These are phyloP conservation scores for Lordiphosa collinella DNA, from an alignment of 1,140 invertebrate species.

Conservation along the genomic window DNA sequence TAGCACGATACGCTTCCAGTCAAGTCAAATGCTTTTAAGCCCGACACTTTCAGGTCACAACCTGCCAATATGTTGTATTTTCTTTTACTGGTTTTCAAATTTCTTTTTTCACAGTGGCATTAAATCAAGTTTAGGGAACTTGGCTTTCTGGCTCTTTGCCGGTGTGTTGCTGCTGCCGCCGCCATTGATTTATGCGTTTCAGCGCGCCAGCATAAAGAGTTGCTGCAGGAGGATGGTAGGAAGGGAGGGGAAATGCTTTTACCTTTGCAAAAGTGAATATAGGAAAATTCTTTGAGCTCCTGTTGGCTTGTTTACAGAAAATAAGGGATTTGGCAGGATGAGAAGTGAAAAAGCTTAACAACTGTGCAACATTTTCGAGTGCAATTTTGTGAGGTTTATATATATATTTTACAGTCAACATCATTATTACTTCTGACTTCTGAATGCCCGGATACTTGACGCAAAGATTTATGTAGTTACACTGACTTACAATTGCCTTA, in stretches of 20 bases:
- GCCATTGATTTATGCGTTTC: conserved; percentile 54
- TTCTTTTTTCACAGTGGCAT: conserved; percentile 35
- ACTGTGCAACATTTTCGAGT: conserved; percentile 49
- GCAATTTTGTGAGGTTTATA: conserved; percentile 39
- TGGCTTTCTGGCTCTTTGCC: conserved; percentile 31
- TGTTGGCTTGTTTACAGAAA: conserved; percentile 16
- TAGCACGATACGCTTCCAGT: conserved; percentile 36
- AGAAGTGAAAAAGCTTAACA: conserved; percentile 26
- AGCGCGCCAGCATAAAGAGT: conserved; percentile 49
- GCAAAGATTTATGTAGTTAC: conserved; percentile 1
- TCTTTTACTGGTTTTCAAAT: background rate
- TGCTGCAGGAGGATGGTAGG: background rate
- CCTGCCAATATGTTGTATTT: conserved; percentile 51
- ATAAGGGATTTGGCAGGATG: conserved; percentile 29
- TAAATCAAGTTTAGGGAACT: conserved; percentile 53
- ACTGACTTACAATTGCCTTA: conserved; percentile 1
- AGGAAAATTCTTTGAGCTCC: conserved; percentile 34
- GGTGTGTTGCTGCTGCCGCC: conserved; percentile 10
- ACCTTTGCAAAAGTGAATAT: conserved; percentile 22
- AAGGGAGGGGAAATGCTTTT: conserved; percentile 5
- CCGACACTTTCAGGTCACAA: conserved; percentile 43
- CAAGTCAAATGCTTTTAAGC: conserved; percentile 47
- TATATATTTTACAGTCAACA: conserved; percentile 24
- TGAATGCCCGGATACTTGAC: conserved; percentile 9
- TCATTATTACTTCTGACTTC: conserved; percentile 40